These are phyloP conservation scores for Deroptyus accipitrinus DNA, from an alignment of 2,113 vertebrate species.

Conservation along the genomic window DNA sequence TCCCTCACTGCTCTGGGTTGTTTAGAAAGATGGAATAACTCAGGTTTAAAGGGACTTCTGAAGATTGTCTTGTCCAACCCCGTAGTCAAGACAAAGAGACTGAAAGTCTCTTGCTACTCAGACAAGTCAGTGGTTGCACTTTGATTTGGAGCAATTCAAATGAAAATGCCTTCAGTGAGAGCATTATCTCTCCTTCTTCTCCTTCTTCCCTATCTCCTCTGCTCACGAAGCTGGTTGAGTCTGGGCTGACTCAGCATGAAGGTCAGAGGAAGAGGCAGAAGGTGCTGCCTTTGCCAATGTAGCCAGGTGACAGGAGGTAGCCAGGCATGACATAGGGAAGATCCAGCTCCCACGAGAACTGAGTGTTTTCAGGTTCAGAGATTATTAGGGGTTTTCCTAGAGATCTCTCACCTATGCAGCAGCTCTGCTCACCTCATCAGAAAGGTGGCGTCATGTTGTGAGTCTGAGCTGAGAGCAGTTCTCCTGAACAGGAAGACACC, in stretches of 20 bases:
- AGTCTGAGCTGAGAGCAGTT: not conserved
- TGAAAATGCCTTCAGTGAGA: not conserved
- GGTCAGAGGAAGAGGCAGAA: not conserved
- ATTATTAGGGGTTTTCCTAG: not conserved
- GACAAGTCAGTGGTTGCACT: not conserved
- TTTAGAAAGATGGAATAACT: not conserved
- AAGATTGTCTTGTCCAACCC: not conserved
- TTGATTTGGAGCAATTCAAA: not conserved
- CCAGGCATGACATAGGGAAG: not conserved
- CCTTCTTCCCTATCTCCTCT: not conserved
- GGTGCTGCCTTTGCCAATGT: rapidly evolving
- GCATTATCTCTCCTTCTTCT: not conserved
- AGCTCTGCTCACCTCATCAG: not conserved
- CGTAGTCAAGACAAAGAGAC: not conserved
- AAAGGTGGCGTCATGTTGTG: not conserved
- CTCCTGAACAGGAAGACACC: not conserved
- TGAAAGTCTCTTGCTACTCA: not conserved
- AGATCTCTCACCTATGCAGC: not conserved
- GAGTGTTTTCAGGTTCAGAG: not conserved
- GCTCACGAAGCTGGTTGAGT: rapidly evolving
- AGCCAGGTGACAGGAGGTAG: rapidly evolving
- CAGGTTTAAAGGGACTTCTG: not conserved
- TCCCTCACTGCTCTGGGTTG: not conserved
- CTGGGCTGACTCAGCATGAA: not conserved
- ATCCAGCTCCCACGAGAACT: not conserved